Evolutionary conservation across 2,113 vertebrate genomes (phyloP), one percentile per base, ranked within the genome.

Genomic region (Prionailurus bengalensis): DNA sequence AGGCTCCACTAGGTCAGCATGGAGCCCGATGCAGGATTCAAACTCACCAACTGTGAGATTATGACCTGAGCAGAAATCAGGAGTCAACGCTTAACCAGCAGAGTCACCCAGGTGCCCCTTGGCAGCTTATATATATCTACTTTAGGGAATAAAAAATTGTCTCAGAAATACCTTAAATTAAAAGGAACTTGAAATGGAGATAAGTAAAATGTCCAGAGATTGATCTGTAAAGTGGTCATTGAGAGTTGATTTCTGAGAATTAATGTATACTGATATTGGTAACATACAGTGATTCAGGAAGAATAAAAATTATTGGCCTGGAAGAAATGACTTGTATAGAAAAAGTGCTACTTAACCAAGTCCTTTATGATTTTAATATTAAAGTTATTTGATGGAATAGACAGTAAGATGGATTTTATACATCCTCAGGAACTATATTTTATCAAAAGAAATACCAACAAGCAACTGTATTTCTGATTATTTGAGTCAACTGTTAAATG

Each of bases 111-210:
- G 45, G 45, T 45, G 8, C 8, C 45, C 45, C 8, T 45, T 45
- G 45, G 45, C 45, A 45, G 45, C 45, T 45, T 45, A 45, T 45
- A 45, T 45, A 45, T 55, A 48, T 71, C 7, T 89, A 27, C 3
- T 88, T 70, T 31, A 68, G 19, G 42, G 12, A 87, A 87, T 29
- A 94, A 45, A 78, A 63, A 92, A 70, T 9, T 9, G 15, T 33
- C 42, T 92, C 23, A 81, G 36, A 93, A 91, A 92, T 73, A 68
- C 51, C 4, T 51, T 78, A 83, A 93, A 61, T 89, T 92, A 85
- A 63, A 89, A 97, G 63, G 8, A 86, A 86, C 74, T 85, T 61
- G 61, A 95, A 68, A 71, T 91, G 17, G 23, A 91, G 45, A 68
- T 74, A 45, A 94, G 48, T 36, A 68, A 87, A 91, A 36, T 87